A percentile compares a stretch with the other conserved stretches of the same genome.
phyloP scores from a whole-genome alignment of 2,113 vertebrate species.

The Cacatua alba region DNA sequence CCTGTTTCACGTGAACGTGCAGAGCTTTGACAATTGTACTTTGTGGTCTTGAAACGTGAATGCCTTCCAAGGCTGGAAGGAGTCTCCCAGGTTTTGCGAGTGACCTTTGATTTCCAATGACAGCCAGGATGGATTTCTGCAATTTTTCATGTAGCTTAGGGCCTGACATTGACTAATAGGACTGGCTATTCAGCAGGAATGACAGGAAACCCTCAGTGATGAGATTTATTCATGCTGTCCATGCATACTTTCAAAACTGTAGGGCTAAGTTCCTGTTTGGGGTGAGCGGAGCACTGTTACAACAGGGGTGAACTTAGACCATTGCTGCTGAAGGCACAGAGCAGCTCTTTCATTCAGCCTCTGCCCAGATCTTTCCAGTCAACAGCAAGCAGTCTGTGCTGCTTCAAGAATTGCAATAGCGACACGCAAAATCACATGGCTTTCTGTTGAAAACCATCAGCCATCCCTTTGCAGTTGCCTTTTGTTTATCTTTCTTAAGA shows the following conservation, averaged over 20 bases:
- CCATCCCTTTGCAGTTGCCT: neutral
- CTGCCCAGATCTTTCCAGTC: neutral
- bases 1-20: neutral
- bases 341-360: neutral
- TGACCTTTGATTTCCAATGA: constrained; percentile 55
- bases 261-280: constrained; percentile 14
- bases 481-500: constrained; percentile 33
- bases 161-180: constrained; percentile 57
- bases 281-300: neutral
- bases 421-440: neutral
- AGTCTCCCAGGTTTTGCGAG: constrained; percentile 25
- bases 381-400: neutral
- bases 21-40: constrained; percentile 39
- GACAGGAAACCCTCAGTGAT: neutral
- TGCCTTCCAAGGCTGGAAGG: constrained; percentile 38
- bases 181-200: constrained; percentile 37
- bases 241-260: neutral
- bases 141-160: constrained; percentile 14
- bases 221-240: constrained; percentile 44
- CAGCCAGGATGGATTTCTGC: constrained; percentile 60
- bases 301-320: neutral
- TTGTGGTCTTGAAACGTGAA: constrained; percentile 32
- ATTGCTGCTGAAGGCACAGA: neutral
- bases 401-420: neutral
- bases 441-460: neutral